phyloP scores from a whole-genome alignment of 2,113 vertebrate genomes.

The Empidonax alnorum region DNA sequence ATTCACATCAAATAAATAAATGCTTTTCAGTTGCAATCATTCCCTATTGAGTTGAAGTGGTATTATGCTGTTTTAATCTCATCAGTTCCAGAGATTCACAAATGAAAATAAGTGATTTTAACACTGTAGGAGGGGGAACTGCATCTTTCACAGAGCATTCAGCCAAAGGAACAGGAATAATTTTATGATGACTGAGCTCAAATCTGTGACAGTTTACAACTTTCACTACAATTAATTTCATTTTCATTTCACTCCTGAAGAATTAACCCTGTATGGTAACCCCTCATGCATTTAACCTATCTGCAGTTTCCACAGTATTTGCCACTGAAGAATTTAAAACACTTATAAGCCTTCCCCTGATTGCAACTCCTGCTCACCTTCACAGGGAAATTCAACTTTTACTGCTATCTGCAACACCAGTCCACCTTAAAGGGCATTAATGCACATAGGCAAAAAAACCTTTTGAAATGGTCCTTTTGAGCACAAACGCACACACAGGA shows the following conservation, averaged over 20 bases:
- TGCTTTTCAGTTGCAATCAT: slow-evolving; percentile 41
- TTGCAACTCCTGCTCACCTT: neutral
- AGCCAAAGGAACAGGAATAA: slow-evolving; percentile 4
- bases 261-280: neutral
- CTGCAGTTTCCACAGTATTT: neutral
- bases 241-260: neutral
- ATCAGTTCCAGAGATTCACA: slow-evolving; percentile 21
- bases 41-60: slow-evolving; percentile 38
- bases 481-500: neutral
- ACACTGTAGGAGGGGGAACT: neutral
- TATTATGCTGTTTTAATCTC: slow-evolving; percentile 18
- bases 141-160: neutral
- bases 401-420: neutral
- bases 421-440: neutral
- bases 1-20: slow-evolving; percentile 46
- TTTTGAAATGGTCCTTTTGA: neutral
- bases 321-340: neutral
- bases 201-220: neutral
- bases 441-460: neutral
- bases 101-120: slow-evolving; percentile 18
- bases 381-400: neutral
- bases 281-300: neutral
- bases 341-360: neutral
- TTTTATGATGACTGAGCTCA: slow-evolving; percentile 5
- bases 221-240: neutral